Percentiles rank a stretch among this genome's conserved stretches.
phyloP scores from a whole-genome alignment of 1,140 invertebrate species.

The Trichonephila inaurata region DNA sequence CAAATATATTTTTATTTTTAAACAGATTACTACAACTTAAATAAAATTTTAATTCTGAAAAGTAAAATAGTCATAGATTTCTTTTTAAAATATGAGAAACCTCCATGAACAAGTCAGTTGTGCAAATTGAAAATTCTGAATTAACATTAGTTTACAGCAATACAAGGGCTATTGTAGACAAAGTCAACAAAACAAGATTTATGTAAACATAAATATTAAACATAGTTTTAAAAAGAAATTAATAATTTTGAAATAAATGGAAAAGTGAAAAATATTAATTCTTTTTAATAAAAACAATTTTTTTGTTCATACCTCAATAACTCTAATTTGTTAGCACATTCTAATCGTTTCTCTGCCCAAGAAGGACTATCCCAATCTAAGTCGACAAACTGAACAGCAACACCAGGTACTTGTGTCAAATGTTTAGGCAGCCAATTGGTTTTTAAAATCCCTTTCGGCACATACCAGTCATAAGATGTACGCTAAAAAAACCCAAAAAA shows the following conservation, averaged over 20 bases:
- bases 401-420: slow-evolving; percentile 92
- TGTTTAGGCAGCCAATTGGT: slow-evolving; percentile 98
- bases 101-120: no score
- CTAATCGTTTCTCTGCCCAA: slow-evolving; percentile 96
- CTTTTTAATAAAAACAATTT: slow-evolving; percentile 8
- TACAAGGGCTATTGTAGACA: no score
- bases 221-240: no score
- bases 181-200: no score
- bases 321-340: slow-evolving; percentile 94
- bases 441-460: slow-evolving; percentile 97
- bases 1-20: no score
- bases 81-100: no score
- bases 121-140: no score
- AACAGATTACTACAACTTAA: no score
- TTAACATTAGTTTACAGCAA: no score
- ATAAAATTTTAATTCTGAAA: no score
- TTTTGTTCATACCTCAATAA: slow-evolving; percentile 86
- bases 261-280: background rate
- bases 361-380: slow-evolving; percentile 97
- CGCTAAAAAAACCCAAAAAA: slow-evolving; percentile 82
- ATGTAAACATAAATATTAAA: no score
- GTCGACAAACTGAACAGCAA: slow-evolving; percentile 97
- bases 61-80: no score
- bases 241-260: background rate
- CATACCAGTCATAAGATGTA: slow-evolving; percentile 96